Evolutionary conservation across 1,140 invertebrate species (phyloP).

Genomic region (Zaprionus capensis): DNA sequence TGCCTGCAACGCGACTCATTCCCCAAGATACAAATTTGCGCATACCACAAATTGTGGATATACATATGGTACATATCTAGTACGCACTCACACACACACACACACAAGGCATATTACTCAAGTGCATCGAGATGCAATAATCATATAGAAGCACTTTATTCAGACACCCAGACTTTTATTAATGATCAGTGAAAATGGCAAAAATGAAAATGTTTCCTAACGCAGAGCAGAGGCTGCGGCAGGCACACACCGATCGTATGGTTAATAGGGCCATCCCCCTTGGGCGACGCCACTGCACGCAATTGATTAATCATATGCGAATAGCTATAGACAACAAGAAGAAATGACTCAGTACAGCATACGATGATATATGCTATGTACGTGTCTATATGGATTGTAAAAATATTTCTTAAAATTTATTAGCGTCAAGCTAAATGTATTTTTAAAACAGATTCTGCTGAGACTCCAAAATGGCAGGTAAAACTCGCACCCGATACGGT

Average conservation of each 20-base stretch:
- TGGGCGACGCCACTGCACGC: constrained; percentile 36
- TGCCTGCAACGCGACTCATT: constrained; percentile 58
- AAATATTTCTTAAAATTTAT: constrained; percentile 70
- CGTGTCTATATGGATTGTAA: constrained; percentile 45
- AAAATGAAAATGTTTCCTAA: constrained; percentile 62
- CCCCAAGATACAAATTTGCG: constrained; percentile 17
- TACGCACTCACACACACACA: background rate
- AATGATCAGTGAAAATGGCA: constrained; percentile 76
- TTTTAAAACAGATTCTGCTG: constrained; percentile 64
- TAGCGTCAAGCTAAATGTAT: constrained; percentile 69
- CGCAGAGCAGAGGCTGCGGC: constrained; percentile 14
- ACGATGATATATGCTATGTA: constrained; percentile 28
- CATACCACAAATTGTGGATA: constrained; percentile 14
- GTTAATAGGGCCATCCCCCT: background rate
- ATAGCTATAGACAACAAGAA: constrained; percentile 38
- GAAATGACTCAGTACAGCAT: constrained; percentile 51
- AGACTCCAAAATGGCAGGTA: constrained; percentile 62
- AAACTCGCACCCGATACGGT: constrained; percentile 14
- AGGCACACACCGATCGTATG: background rate
- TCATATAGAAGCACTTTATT: constrained; percentile 47
- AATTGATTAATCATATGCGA: constrained; percentile 58
- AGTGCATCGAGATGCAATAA: constrained; percentile 67
- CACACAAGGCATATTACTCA: constrained; percentile 40
- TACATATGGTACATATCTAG: background rate
- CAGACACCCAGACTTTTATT: constrained; percentile 76